These are phyloP conservation scores for Meganola albula DNA, from an alignment of 2,888 invertebrate species.

Conservation along the genomic window DNA sequence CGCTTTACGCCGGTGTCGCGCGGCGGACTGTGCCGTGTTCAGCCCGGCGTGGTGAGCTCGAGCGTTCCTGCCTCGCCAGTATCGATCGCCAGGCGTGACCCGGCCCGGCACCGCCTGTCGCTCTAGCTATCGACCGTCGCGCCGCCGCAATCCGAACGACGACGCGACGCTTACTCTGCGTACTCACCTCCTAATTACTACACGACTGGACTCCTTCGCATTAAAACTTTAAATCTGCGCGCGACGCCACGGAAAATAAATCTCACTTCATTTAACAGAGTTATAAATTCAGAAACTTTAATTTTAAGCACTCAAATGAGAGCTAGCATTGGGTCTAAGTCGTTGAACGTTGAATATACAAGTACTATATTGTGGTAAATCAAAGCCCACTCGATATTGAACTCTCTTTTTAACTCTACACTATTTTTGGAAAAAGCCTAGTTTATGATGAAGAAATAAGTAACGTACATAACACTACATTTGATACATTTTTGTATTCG, in stretches of 20 bases:
- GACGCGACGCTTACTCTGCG: constrained; percentile 54
- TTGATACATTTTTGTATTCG: too few relatives aligned
- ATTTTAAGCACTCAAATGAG: constrained; percentile 1
- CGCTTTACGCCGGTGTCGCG: constrained; percentile 45
- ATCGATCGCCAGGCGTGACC: constrained; percentile 66
- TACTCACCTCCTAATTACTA: constrained; percentile 59
- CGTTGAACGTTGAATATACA: too few relatives aligned
- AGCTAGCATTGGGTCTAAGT: too few relatives aligned
- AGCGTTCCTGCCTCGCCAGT: constrained; percentile 60
- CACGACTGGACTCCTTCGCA: constrained; percentile 44
- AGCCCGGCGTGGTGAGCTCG: constrained; percentile 43
- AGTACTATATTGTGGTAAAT: too few relatives aligned
- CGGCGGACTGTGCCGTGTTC: constrained; percentile 52
- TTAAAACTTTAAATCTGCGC: constrained; percentile 54
- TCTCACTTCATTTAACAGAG: constrained; percentile 25
- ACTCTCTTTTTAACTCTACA: too few relatives aligned
- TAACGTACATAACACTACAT: too few relatives aligned
- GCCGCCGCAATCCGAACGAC: constrained; percentile 61
- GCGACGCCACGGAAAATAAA: constrained; percentile 39
- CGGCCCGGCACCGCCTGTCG: constrained; percentile 66
- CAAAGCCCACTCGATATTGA: too few relatives aligned
- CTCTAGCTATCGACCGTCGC: constrained; percentile 64
- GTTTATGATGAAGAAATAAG: too few relatives aligned
- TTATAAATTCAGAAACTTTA: constrained; percentile 10
- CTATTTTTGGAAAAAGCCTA: too few relatives aligned